Evolutionary conservation across 92 coral and sea anemone genomes (phyloP).

Genomic region (Umimayanthus kanabou): DNA sequence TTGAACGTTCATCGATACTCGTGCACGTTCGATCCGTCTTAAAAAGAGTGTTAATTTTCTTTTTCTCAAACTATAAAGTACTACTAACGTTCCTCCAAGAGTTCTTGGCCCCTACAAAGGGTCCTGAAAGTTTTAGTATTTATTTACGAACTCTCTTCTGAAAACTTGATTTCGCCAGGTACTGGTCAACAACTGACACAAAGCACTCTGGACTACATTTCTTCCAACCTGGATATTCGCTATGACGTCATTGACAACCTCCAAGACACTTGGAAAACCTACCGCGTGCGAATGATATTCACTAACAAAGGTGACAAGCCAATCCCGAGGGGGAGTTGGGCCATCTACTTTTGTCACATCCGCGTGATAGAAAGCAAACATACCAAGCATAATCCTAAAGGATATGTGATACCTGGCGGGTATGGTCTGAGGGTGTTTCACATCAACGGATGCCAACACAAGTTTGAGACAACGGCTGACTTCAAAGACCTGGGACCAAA

Average conservation of each 20-base stretch:
- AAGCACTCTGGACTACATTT: conserved; percentile 77
- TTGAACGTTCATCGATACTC: too few species aligned
- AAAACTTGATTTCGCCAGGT: conserved; percentile 25
- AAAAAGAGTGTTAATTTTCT: too few species aligned
- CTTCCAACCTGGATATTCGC: conserved; percentile 77
- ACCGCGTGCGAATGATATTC: conserved; percentile 76
- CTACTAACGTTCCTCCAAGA: too few species aligned
- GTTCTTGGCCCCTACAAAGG: background rate
- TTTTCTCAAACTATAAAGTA: too few species aligned
- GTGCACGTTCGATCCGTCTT: too few species aligned
- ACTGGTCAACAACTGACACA: conserved; percentile 62
- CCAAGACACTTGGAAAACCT: conserved; percentile 83
- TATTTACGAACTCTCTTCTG: too few species aligned
- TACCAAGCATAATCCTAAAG: conserved; percentile 74
- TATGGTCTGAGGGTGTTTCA: conserved; percentile 74
- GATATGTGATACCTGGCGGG: conserved; percentile 77
- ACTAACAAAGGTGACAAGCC: conserved; percentile 71
- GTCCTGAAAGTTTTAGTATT: too few species aligned
- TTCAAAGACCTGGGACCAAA: conserved; percentile 69
- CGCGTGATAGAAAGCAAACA: conserved; percentile 87
- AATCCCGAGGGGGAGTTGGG: conserved; percentile 83
- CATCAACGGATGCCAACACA: conserved; percentile 89
- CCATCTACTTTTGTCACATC: conserved; percentile 84
- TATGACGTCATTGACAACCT: conserved; percentile 90
- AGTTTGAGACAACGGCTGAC: conserved; percentile 81